These are phyloP conservation scores for Tiliqua scincoides DNA, from an alignment of 2,113 vertebrate genomes.

Conservation along the genomic window DNA sequence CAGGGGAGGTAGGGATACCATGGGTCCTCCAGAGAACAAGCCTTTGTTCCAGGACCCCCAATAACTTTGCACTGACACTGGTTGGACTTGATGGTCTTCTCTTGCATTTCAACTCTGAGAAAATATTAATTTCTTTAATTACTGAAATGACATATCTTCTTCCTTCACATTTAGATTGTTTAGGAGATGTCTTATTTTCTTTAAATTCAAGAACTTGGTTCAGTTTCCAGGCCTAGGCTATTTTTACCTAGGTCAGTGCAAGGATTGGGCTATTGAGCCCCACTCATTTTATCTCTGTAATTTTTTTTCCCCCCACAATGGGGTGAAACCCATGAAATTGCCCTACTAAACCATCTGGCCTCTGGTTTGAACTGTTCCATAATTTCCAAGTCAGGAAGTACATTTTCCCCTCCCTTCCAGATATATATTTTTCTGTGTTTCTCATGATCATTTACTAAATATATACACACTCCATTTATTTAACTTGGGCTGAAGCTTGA, in stretches of 20 bases:
- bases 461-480: slow-evolving; percentile 35
- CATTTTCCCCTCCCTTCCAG: slow-evolving; percentile 24
- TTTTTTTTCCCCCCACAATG: background rate
- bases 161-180: background rate
- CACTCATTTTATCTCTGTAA: background rate
- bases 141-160: background rate
- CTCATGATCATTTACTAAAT: slow-evolving; percentile 38
- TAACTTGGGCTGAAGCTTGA: slow-evolving; percentile 27
- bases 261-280: background rate
- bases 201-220: background rate
- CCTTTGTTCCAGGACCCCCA: too few species aligned
- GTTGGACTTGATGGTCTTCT: background rate
- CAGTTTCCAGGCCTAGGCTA: background rate
- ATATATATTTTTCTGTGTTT: slow-evolving; percentile 37
- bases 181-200: background rate
- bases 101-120: background rate
- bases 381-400: slow-evolving; percentile 1
- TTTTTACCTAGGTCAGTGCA: background rate
- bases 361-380: slow-evolving; percentile 25
- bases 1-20: too few species aligned
- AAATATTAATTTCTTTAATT: too few species aligned
- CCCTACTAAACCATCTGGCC: slow-evolving; percentile 8
- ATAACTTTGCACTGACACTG: too few species aligned
- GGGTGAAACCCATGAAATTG: slow-evolving; percentile 8
- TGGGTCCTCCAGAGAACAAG: too few species aligned